Evolutionary conservation across 2,888 invertebrate genomes (phyloP).

Genomic region (Hedya salicella): DNA sequence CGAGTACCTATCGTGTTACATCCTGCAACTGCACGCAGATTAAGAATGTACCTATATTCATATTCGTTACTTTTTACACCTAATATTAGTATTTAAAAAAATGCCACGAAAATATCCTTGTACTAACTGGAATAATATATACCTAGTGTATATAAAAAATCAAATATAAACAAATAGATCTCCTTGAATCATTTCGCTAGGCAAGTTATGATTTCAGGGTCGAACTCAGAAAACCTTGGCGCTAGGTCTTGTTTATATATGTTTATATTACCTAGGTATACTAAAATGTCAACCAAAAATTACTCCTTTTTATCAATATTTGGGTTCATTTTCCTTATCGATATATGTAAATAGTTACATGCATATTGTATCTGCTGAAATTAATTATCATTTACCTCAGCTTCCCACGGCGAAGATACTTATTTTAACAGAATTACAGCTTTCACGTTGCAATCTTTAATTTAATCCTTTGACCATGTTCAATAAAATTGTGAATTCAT

Average conservation of each 20-base stretch:
- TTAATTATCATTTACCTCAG: constrained; percentile 2
- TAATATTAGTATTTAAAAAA: too few species aligned
- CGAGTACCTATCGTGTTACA: too few species aligned
- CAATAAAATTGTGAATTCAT: constrained; percentile 79
- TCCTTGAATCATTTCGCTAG: neutral
- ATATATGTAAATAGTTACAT: neutral
- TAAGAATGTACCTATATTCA: too few species aligned
- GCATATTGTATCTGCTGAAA: neutral
- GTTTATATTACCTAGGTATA: too few species aligned
- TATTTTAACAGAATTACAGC: constrained; percentile 50
- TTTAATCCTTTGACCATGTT: constrained; percentile 69
- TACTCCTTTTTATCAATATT: neutral
- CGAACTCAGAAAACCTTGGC: neutral
- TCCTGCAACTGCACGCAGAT: too few species aligned
- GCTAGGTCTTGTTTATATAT: neutral
- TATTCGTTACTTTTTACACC: too few species aligned
- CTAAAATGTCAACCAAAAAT: neutral
- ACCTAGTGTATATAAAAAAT: neutral
- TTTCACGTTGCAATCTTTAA: constrained; percentile 49
- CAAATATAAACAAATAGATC: neutral
- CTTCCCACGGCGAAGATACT: constrained; percentile 24
- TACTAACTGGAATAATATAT: too few species aligned
- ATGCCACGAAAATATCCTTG: too few species aligned
- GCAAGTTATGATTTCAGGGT: constrained; percentile 7
- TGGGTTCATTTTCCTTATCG: neutral